These are phyloP conservation scores for Oncorhynchus clarkii DNA, from an alignment of 2,113 vertebrate species.

Conservation along the genomic window DNA sequence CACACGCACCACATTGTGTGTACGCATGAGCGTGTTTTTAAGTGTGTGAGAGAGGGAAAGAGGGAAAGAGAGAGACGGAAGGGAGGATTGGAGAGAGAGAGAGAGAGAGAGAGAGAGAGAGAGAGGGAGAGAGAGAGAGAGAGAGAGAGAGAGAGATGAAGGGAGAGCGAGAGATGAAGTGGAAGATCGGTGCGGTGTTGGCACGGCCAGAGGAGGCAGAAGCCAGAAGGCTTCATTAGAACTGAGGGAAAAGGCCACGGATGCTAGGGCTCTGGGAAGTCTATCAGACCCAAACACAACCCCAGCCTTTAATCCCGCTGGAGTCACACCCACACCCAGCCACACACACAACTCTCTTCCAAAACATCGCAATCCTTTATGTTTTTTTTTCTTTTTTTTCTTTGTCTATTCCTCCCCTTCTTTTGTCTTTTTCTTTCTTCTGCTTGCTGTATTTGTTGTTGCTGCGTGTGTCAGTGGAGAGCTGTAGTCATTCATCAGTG, in stretches of 20 bases:
- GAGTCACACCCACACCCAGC: background rate
- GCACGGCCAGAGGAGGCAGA: constrained; percentile 51
- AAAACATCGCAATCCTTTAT: constrained; percentile 16
- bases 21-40: constrained; percentile 27
- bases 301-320: constrained; percentile 60
- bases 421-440: constrained; percentile 37
- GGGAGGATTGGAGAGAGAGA: constrained; percentile 3
- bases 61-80: too few relatives aligned
- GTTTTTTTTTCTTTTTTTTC: background rate
- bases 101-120: too few relatives aligned
- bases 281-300: constrained; percentile 68
- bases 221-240: constrained; percentile 71
- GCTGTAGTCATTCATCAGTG: constrained; percentile 66
- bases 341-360: background rate
- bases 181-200: constrained; percentile 50
- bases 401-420: background rate
- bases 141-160: constrained; percentile 34
- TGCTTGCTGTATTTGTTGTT: constrained; percentile 21
- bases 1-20: constrained; percentile 38
- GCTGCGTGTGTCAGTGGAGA: constrained; percentile 58
- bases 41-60: constrained; percentile 3
- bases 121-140: background rate
- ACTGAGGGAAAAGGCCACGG: constrained; percentile 52
- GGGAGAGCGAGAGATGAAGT: constrained; percentile 32
- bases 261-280: constrained; percentile 59